Base-by-base conservation (phyloP, 1,140 invertebrate genomes). In the Teleopsis dalmanni region DNA sequence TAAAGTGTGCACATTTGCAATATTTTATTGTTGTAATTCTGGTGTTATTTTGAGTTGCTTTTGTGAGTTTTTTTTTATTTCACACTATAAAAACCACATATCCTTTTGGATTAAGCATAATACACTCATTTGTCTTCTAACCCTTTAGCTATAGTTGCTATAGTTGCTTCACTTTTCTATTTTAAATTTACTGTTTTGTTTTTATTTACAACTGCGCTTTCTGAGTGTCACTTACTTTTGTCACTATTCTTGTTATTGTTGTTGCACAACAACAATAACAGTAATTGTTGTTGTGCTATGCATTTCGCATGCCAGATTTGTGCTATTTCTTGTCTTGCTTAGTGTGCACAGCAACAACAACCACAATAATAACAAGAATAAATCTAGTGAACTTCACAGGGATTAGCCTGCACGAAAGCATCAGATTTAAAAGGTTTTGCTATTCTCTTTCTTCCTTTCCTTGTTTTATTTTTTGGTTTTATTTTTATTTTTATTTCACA, bases 351-450 rank as follows among this genome's bases (percentile, higher is more conserved):
- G 22, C 47, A 14, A 43, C 38, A 52, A 58, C 53, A 59, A 51
- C 53, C 60, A 47, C 55, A 65, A 55, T 55, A 65, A 48, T 55
- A 53, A 48, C 51, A 62, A 58, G 61, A 56, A 53, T 63, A 57
- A 66, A 65, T 66, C 63, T 64, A 67, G 64, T 66, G 64, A 68
- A 67, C 65, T 68, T 68, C 62, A 67, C 60, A 67, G 62, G 65
- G 65, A 68, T 68, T 68, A 68, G 65, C 65, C 65, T 59, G 59
- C 65, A 68, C 62, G 65, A 68, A 68, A 68, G 65, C 65, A 68
- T 67, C 60, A 68, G 65, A 65, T 67, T 68, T 65, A 67, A 67
- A 67, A 68, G 62, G n/a, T n/a, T n/a, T n/a, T n/a, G n/a, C 65
- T 68, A 67, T 68, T 52, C 45, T 34, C 40, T 43, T 48, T 27